A percentile compares a stretch with the other conserved stretches of the same genome.
Conservation (phyloP, 2,797 vertebrate genomes). For the Silurus lanzhouensis region DNA sequence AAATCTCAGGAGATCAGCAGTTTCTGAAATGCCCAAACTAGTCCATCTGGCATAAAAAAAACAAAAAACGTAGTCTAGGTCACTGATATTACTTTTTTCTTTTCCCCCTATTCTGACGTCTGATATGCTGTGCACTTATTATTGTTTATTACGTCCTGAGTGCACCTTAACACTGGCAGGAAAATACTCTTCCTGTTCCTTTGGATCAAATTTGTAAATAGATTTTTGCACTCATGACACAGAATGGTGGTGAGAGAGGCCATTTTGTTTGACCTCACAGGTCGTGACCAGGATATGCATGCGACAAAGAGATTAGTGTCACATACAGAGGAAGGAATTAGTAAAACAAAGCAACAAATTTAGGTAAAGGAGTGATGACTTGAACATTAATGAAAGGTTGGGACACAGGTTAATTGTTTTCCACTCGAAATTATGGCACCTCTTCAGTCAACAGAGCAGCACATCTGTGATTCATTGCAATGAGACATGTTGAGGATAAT, state of each 20-base stretch:
- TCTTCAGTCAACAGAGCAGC: slow-evolving; percentile 15
- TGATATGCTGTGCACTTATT: not conserved
- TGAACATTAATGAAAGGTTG: slow-evolving; percentile 41
- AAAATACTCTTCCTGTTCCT: slow-evolving; percentile 34
- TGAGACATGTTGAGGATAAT: not conserved
- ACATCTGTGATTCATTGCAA: slow-evolving; percentile 32
- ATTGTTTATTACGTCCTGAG: not conserved
- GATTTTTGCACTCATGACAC: slow-evolving; percentile 28
- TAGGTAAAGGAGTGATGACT: slow-evolving; percentile 32
- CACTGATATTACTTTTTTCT: not conserved
- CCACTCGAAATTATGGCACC: slow-evolving; percentile 38
- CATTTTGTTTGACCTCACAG: slow-evolving; percentile 35
- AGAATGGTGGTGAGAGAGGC: slow-evolving; percentile 35
- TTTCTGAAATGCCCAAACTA: not conserved
- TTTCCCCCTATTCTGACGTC: not conserved
- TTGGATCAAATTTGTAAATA: slow-evolving; percentile 33
- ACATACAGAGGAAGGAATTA: slow-evolving; percentile 49
- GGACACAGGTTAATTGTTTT: slow-evolving; percentile 49
- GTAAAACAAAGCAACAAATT: slow-evolving; percentile 47
- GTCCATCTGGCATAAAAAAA: not conserved
- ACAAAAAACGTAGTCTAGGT: not conserved
- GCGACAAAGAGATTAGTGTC: slow-evolving; percentile 36
- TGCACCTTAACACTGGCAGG: not conserved
- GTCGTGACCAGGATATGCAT: slow-evolving; percentile 53
- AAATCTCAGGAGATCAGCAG: not conserved